Conservation (phyloP, 1,140 invertebrate species). For the Drosophila parabipectinata region DNA sequence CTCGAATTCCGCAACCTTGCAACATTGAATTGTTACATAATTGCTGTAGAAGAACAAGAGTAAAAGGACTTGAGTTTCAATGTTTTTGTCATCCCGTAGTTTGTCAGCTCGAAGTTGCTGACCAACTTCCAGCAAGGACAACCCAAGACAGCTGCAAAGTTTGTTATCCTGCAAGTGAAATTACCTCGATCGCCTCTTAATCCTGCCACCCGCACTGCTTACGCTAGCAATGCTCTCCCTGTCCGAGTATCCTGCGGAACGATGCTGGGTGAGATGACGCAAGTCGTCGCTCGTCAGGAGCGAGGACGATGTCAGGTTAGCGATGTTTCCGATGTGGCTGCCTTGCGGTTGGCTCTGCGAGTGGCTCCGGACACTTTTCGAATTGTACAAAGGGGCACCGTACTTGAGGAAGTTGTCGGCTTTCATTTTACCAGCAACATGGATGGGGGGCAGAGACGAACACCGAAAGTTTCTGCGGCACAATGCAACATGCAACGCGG, state of each 20-base stretch:
- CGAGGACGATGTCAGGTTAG: constrained; percentile 42
- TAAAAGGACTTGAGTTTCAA: constrained; percentile 4
- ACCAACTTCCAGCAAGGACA: background rate
- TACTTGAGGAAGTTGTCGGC: constrained; percentile 78
- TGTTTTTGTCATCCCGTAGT: constrained; percentile 15
- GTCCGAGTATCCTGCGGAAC: constrained; percentile 58
- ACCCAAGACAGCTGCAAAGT: constrained; percentile 6
- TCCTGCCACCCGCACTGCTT: constrained; percentile 60
- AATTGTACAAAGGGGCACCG: constrained; percentile 72
- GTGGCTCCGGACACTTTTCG: constrained; percentile 67
- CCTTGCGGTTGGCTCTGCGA: constrained; percentile 62
- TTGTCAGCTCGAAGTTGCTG: background rate
- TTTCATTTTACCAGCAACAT: constrained; percentile 78
- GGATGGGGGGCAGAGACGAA: constrained; percentile 6
- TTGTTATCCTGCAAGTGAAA: background rate
- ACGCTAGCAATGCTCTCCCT: constrained; percentile 69
- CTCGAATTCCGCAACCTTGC: background rate
- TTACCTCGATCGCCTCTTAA: constrained; percentile 67
- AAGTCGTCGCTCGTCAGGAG: constrained; percentile 66
- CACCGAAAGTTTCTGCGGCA: constrained; percentile 58
- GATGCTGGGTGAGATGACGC: constrained; percentile 53
- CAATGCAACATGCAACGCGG: constrained; percentile 66
- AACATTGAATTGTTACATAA: constrained; percentile 15
- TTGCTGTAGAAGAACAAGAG: background rate
- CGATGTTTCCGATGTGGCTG: constrained; percentile 46